Evolutionary conservation across 1,140 invertebrate genomes (phyloP).

Genomic region (Monomorium pharaonis): DNA sequence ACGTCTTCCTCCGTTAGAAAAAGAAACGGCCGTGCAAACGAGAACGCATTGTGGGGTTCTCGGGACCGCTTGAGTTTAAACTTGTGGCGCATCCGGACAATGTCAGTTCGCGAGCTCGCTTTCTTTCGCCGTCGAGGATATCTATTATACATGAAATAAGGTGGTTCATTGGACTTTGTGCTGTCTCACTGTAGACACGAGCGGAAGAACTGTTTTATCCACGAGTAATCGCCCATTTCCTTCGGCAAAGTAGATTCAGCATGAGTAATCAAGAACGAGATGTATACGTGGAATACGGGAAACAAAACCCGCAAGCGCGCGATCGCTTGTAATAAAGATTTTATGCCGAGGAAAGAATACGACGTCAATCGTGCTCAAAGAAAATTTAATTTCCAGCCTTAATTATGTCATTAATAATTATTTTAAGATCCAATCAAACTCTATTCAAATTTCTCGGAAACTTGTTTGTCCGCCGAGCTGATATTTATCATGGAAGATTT

Average conservation of each 20-base stretch:
- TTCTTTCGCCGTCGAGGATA: background rate
- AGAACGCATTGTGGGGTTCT: background rate
- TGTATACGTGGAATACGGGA: conserved; percentile 5
- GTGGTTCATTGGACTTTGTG: conserved; percentile 13
- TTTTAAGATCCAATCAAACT: background rate
- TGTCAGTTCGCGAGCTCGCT: background rate
- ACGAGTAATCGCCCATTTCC: conserved; percentile 34
- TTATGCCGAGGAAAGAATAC: background rate
- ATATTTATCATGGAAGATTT: background rate
- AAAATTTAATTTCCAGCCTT: background rate
- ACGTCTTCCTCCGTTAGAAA: background rate
- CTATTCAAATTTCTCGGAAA: background rate
- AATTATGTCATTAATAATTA: background rate
- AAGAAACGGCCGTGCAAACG: background rate
- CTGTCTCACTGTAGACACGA: background rate
- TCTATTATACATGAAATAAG: conserved; percentile 37
- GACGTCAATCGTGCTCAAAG: background rate
- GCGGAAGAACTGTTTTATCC: conserved; percentile 40
- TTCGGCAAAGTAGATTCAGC: background rate
- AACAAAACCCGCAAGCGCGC: background rate
- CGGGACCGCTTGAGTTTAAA: background rate
- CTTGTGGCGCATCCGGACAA: background rate
- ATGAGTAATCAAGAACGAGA: conserved; percentile 19
- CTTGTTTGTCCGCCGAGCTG: background rate
- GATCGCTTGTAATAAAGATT: background rate